These are phyloP conservation scores for Zelostemma sp. DNA, from an alignment of 1,140 invertebrate genomes.

Conservation along the genomic window DNA sequence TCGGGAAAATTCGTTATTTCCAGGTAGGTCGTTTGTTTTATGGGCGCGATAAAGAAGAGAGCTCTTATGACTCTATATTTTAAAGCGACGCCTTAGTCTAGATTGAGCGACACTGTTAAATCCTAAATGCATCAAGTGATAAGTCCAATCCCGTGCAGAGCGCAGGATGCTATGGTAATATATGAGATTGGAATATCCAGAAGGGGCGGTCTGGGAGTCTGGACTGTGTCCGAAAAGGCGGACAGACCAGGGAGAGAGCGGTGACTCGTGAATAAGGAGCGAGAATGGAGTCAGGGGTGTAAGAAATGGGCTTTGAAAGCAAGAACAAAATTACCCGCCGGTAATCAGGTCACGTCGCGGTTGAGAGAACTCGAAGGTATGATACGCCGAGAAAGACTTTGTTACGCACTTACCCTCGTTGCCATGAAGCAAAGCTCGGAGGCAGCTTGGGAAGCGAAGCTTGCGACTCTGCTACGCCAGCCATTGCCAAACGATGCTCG, in stretches of 20 bases:
- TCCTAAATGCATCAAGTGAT: conserved; percentile 31
- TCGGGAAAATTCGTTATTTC: background rate
- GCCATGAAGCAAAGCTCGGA: conserved; percentile 56
- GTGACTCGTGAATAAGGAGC: conserved; percentile 7
- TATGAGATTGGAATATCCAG: conserved; percentile 59
- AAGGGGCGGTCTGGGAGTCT: conserved; percentile 55
- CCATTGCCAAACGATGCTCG: conserved; percentile 55
- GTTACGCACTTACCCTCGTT: conserved; percentile 60
- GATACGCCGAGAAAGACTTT: conserved; percentile 46
- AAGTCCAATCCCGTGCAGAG: conserved; percentile 21
- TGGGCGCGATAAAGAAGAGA: background rate
- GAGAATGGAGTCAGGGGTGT: conserved; percentile 8
- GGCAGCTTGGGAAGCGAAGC: conserved; percentile 45
- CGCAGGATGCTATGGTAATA: conserved; percentile 40
- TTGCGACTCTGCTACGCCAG: conserved; percentile 49
- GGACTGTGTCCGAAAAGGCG: conserved; percentile 47
- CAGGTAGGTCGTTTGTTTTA: background rate
- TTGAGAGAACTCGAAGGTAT: conserved; percentile 36
- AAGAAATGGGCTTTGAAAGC: conserved; percentile 31
- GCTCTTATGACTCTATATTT: background rate
- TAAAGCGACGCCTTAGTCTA: background rate
- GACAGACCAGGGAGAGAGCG: conserved; percentile 10
- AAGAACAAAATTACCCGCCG: conserved; percentile 38
- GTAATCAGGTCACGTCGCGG: conserved; percentile 42
- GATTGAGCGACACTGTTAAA: conserved; percentile 4